A percentile compares a stretch with the other conserved stretches of the same genome.
These are phyloP conservation scores for Chrysolina americana DNA, from an alignment of 2,888 invertebrate genomes.

Conservation along the genomic window DNA sequence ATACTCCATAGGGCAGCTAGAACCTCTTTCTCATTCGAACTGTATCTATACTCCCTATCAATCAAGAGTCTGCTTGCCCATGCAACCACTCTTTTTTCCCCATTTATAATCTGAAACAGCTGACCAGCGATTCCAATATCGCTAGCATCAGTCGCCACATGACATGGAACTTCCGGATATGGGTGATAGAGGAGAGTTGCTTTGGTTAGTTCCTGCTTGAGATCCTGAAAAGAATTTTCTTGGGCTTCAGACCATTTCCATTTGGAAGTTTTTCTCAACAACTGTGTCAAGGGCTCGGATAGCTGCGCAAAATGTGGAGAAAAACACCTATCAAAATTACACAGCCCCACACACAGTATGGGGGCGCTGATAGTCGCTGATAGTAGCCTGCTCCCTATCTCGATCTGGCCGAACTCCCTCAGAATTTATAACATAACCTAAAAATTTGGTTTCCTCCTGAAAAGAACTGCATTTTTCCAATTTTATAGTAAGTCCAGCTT, in stretches of 20 bases:
- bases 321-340: constrained; percentile 12
- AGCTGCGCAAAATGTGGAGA: constrained; percentile 14
- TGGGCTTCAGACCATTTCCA: background rate
- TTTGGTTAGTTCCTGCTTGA: background rate
- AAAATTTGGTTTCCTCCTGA: constrained; percentile 9
- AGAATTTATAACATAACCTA: constrained; percentile 1
- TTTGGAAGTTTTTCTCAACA: background rate
- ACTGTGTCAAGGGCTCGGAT: constrained; percentile 16
- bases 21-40: constrained; percentile 47
- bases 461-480: constrained; percentile 3
- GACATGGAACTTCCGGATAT: constrained; percentile 1
- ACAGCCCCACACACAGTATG: constrained; percentile 2
- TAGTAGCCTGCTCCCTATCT: background rate
- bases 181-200: constrained; percentile 14
- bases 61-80: constrained; percentile 32
- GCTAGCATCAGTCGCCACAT: constrained; percentile 30
- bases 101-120: constrained; percentile 23
- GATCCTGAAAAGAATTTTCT: background rate
- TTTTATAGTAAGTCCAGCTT: constrained; percentile 2
- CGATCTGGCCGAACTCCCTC: constrained; percentile 1
- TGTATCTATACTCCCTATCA: constrained; percentile 40
- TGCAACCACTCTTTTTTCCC: constrained; percentile 23
- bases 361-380: constrained; percentile 11
- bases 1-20: constrained; percentile 41
- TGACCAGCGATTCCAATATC: constrained; percentile 23